These are phyloP conservation scores for Nineta flava DNA, from an alignment of 2,888 invertebrate species.

Conservation along the genomic window DNA sequence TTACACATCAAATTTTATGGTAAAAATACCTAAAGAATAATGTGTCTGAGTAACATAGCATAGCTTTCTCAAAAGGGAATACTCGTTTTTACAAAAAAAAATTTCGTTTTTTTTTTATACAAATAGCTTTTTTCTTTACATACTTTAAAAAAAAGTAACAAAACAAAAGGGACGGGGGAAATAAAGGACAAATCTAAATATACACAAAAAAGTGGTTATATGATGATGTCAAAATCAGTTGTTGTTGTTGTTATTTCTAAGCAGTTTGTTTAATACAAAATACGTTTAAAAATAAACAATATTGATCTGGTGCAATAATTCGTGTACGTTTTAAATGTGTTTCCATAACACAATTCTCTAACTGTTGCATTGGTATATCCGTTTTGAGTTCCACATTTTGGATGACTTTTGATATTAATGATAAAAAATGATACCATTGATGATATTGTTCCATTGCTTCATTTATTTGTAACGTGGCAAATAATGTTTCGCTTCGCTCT, in stretches of 20 bases:
- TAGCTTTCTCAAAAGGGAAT: too few relatives aligned
- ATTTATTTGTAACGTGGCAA: conserved; percentile 21
- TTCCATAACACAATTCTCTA: conserved; percentile 1
- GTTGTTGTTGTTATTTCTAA: background rate
- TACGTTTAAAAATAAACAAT: conserved; percentile 3
- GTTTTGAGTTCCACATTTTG: background rate
- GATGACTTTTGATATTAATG: conserved; percentile 31
- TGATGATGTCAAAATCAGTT: too few relatives aligned
- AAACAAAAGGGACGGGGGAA: too few relatives aligned
- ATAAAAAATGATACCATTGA: conserved; percentile 37
- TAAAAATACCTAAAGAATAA: too few relatives aligned
- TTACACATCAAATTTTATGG: too few relatives aligned
- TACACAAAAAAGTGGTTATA: too few relatives aligned
- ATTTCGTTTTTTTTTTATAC: too few relatives aligned
- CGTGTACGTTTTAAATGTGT: background rate
- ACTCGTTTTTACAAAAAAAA: too few relatives aligned
- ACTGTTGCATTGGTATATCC: conserved; percentile 10
- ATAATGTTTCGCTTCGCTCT: conserved; percentile 31
- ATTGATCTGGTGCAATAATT: background rate
- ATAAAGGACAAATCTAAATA: too few relatives aligned
- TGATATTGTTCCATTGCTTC: conserved; percentile 19
- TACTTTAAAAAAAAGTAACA: too few relatives aligned
- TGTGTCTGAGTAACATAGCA: too few relatives aligned
- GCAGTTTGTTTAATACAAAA: conserved; percentile 3
- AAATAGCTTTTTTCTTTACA: too few relatives aligned